A percentile compares a stretch with the other conserved stretches of the same genome.
Conservation (phyloP, 2,797 vertebrate species). For the Euphonia xanthogaster region DNA sequence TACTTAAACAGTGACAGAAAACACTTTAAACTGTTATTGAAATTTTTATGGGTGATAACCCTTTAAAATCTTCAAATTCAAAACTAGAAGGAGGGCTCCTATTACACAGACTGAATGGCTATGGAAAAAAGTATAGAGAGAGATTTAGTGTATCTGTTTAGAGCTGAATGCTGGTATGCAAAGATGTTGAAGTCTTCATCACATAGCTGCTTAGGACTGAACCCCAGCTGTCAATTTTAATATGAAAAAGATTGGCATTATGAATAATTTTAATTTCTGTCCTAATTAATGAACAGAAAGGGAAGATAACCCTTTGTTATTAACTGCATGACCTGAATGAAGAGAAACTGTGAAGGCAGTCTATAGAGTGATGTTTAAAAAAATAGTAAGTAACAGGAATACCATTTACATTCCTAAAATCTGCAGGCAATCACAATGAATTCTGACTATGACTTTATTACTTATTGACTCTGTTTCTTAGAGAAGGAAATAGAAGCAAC, state of each 20-base stretch:
- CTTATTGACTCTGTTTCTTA: background rate
- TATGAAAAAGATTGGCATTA: background rate
- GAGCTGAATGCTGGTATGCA: background rate
- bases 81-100: background rate
- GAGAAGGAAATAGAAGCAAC: background rate
- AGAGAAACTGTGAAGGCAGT: background rate
- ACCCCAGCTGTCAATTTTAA: background rate
- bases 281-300: background rate
- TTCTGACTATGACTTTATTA: background rate
- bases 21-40: background rate
- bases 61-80: background rate
- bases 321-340: background rate
- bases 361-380: background rate
- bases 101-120: background rate
- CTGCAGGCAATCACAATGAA: background rate
- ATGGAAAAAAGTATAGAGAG: background rate
- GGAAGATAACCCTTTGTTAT: background rate
- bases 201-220: background rate
- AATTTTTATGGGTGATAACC: background rate
- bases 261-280: background rate
- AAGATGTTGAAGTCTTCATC: background rate
- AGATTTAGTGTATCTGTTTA: background rate
- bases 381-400: background rate
- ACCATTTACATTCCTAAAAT: background rate
- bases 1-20: background rate